Base-by-base conservation (phyloP, 2,113 vertebrate genomes). In the Chloroceryle aenea region DNA sequence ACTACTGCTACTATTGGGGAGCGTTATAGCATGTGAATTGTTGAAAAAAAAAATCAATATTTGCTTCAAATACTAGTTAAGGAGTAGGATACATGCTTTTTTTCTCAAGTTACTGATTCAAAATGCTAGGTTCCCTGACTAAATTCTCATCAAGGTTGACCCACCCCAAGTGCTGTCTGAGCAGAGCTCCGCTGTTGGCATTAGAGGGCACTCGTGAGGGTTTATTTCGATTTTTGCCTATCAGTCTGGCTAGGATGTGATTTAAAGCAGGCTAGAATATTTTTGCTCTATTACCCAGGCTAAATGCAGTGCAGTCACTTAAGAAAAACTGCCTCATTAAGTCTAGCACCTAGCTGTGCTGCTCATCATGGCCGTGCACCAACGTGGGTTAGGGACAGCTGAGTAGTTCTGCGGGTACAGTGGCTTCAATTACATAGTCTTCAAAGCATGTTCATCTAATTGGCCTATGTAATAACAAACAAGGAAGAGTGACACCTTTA, bases 191-290 rank as follows among this genome's bases (percentile, higher is more conserved):
- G 61, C 69, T 82, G 38, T 68, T 87, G 87, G 80, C 95, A 61
- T 95, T 89, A 92, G 91, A 63, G 86, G 94, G 82, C 92, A 92
- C 75, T 20, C 75, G 68, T 92, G 85, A 79, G 76, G 55, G 29
- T 27, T 55, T 61, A 10, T 18, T 56, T 16, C 19, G 18, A 34
- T 32, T 75, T 22, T 58, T 34, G 12, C 4, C 0, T 27, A 10
- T 43, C 47, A 26, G 16, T 20, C 34, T 52, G 77, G 4, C 21
- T 48, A 12, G 32, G 32, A 68, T 67, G 56, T 68, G 29, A 72
- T 82, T 61, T 71, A 63, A 72, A 89, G 56, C 47, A 78, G 53
- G 15, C 14, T 34, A 15, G 76, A 50, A 23, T 17, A 26, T 78
- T 75, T 94, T 73, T 69, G 23, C 48, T 74, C n/a, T 66, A 12